A percentile compares a stretch with the other conserved stretches of the same genome.
These are phyloP conservation scores for Apodemia hepburni DNA, from an alignment of 2,888 invertebrate species.

Conservation along the genomic window DNA sequence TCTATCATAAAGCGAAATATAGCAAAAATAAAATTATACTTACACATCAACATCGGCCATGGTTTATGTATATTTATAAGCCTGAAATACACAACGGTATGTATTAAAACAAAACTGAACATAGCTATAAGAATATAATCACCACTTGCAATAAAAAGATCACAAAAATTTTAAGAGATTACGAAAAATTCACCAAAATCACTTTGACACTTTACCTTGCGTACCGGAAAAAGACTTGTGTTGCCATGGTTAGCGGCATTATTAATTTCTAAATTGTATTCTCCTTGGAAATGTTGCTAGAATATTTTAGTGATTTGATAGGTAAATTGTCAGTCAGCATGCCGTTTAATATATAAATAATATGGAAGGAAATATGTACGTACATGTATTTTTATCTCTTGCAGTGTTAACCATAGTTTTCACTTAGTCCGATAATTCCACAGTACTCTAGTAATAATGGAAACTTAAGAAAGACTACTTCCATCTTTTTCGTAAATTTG, in stretches of 20 bases:
- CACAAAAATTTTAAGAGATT: constrained; percentile 57
- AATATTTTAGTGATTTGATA: background rate
- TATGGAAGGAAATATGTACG: no score
- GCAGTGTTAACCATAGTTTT: no score
- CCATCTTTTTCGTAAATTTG: no score
- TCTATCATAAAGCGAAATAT: constrained; percentile 19
- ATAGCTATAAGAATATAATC: constrained; percentile 37
- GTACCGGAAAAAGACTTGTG: constrained; percentile 71
- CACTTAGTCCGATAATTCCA: no score
- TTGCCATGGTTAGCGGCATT: constrained; percentile 29
- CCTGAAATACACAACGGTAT: constrained; percentile 70
- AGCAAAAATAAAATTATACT: constrained; percentile 67
- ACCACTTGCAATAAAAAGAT: constrained; percentile 45
- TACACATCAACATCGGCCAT: constrained; percentile 93
- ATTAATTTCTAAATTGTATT: background rate
- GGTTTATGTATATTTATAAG: constrained; percentile 61
- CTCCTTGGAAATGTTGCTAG: background rate
- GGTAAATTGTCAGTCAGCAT: no score
- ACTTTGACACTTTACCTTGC: constrained; percentile 77
- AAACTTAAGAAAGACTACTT: no score
- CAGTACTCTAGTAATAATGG: no score
- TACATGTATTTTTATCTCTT: no score
- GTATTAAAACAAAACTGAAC: constrained; percentile 42
- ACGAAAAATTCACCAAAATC: constrained; percentile 47
- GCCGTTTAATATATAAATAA: no score